phyloP scores from a whole-genome alignment of 2,113 vertebrate species.

The Rissa tridactyla region DNA sequence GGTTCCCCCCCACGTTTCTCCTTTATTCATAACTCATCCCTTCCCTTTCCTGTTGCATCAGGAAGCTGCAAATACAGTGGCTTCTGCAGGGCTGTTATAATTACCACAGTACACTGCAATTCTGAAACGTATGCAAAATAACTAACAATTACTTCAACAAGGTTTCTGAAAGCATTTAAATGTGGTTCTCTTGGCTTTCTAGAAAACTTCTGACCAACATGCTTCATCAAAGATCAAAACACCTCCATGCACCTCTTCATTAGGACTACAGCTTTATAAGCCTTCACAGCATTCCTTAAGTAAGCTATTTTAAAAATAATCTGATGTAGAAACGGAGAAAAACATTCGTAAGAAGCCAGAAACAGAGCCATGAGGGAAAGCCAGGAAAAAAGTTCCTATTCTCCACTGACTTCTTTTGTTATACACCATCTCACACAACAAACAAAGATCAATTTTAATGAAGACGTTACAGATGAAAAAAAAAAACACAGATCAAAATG shows the following conservation, averaged over 20 bases:
- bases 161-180: background rate
- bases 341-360: background rate
- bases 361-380: background rate
- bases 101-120: conserved; percentile 26
- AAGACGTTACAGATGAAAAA: background rate
- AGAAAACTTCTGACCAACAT: background rate
- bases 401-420: background rate
- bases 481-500: background rate
- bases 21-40: conserved; percentile 54
- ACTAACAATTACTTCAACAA: background rate
- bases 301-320: background rate
- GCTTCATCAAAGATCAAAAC: background rate
- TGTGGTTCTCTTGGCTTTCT: background rate
- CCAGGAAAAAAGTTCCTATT: background rate
- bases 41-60: conserved; percentile 70
- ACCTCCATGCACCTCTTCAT: background rate
- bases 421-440: background rate
- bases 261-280: background rate
- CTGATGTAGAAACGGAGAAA: background rate
- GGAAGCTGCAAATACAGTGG: conserved; percentile 56
- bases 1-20: background rate
- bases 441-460: background rate
- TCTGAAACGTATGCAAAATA: conserved; percentile 22
- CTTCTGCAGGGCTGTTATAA: conserved; percentile 49
- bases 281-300: background rate